Evolutionary conservation across 1,140 invertebrate genomes (phyloP), one percentile per base, ranked within the genome.

Genomic region (Pteromalus puparum): DNA sequence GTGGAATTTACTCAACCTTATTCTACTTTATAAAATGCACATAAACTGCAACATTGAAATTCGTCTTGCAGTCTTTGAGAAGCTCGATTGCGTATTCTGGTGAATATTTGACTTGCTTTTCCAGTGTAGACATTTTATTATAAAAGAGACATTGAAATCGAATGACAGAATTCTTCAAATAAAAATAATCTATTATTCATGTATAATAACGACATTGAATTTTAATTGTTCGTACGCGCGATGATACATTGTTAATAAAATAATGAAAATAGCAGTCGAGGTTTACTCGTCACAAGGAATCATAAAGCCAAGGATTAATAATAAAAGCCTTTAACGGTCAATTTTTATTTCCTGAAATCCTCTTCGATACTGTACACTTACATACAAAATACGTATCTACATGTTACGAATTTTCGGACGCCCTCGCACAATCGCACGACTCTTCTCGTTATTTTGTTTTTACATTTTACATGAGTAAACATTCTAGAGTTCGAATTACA

Each of bases 311-410:
- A 72, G 68, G 5, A 79, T 73, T 61, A 61, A 26, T 80, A 80
- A 46, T 81, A 81, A 85, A 85, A 81, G 53, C 61, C 73, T 82
- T 82, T 70, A 81, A 74, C 68, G 34, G 42, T 34, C 67, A 72
- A 77, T 81, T 85, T 79, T 78, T 78, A 82, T 77, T 84, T 76
- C 15, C 28, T 76, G 13, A 73, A 78, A 78, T 85, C 5, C 73
- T 81, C 84, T 38, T 77, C 75, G 38, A 67, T n/a, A 46, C 73
- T 85, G 72, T 83, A 82, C 74, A 80, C 34, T 70, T 85, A 74
- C 82, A 85, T 85, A 82, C 53, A 82, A 84, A 86, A 84, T 82
- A 84, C 65, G 46, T 83, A 86, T 81, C 78, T 81, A 76, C 78
- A 81, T 68, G 18, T 84, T 65, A 79, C 61, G 53, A 67, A 21